phyloP scores from a whole-genome alignment of 1,140 invertebrate species.

The Conopomorpha cramerella region DNA sequence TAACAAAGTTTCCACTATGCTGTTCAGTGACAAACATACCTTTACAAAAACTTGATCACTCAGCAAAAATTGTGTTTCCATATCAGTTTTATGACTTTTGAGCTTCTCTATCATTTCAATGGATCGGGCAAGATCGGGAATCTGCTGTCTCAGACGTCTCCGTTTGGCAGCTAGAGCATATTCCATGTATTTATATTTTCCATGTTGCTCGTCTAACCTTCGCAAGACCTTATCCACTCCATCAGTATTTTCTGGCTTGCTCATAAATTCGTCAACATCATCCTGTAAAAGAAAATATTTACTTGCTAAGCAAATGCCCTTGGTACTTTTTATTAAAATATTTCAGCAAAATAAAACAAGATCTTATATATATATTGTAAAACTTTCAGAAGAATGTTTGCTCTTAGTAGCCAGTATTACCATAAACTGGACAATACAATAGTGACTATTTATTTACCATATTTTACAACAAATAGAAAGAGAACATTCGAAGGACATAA shows the following conservation, averaged over 20 bases:
- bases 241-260: slow-evolving; percentile 76
- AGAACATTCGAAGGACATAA: too few relatives aligned
- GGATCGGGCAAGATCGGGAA: slow-evolving; percentile 91
- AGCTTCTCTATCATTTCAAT: slow-evolving; percentile 92
- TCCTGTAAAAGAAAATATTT: slow-evolving; percentile 70
- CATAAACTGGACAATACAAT: too few relatives aligned
- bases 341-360: too few relatives aligned
- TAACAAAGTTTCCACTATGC: too few relatives aligned
- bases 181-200: slow-evolving; percentile 98
- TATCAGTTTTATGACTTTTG: slow-evolving; percentile 75
- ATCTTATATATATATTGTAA: too few relatives aligned
- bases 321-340: too few relatives aligned
- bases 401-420: too few relatives aligned
- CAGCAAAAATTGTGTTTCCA: slow-evolving; percentile 90
- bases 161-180: slow-evolving; percentile 84
- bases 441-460: too few relatives aligned
- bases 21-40: slow-evolving; percentile 18
- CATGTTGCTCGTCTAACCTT: slow-evolving; percentile 87
- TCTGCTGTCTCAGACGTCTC: slow-evolving; percentile 83
- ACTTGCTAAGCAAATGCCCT: too few relatives aligned
- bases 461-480: too few relatives aligned
- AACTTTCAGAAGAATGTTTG: too few relatives aligned
- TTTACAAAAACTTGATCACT: slow-evolving; percentile 96
- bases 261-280: slow-evolving; percentile 95
- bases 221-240: slow-evolving; percentile 83